Evolutionary conservation across 2,113 vertebrate genomes (phyloP).

Genomic region (Archocentrus centrarchus): DNA sequence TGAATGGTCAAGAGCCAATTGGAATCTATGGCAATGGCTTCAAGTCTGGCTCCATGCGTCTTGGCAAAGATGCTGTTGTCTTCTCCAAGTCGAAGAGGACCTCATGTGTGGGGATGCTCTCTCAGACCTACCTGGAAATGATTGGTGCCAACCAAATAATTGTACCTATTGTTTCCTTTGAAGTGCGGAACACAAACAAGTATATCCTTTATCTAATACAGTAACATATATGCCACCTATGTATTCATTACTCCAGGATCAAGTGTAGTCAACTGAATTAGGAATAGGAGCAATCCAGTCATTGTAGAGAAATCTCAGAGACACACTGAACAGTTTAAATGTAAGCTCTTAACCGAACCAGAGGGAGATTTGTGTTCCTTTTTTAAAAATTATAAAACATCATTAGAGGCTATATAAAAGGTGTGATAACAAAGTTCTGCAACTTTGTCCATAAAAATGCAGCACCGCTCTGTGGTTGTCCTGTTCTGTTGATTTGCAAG

Average conservation of each 20-base stretch:
- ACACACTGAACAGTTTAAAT: no score
- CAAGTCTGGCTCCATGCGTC: conserved; percentile 97
- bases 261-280: neutral
- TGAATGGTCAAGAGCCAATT: conserved; percentile 87
- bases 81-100: conserved; percentile 88
- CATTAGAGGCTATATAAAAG: neutral
- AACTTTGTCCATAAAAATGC: neutral
- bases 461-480: neutral
- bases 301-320: neutral
- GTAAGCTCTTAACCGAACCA: no score
- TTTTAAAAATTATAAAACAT: neutral
- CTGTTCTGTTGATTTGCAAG: neutral
- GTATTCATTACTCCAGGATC: neutral
- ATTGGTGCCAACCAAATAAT: conserved; percentile 87
- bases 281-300: neutral
- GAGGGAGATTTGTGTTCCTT: neutral
- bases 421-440: neutral
- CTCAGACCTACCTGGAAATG: conserved; percentile 89
- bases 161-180: conserved; percentile 87
- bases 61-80: conserved; percentile 93
- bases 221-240: neutral
- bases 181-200: conserved; percentile 41
- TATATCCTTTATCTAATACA: conserved; percentile 87
- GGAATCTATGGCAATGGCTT: conserved; percentile 97
- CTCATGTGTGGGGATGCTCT: conserved; percentile 92